Conservation (phyloP, 1,140 invertebrate genomes). For the Temnothorax nylanderi region DNA sequence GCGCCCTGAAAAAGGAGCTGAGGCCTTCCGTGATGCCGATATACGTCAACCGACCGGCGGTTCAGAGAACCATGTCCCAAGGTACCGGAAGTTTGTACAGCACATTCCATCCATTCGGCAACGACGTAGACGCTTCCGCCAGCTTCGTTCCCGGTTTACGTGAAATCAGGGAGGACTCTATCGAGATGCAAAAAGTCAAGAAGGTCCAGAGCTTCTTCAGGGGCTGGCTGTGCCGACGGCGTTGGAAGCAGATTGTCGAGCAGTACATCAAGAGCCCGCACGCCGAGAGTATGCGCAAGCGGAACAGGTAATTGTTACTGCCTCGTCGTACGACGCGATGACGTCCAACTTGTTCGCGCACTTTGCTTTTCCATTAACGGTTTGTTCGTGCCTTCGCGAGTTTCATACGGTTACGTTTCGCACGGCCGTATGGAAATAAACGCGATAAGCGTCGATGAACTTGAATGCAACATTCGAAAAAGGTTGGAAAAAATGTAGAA, state of each 20-base stretch:
- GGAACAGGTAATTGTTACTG: constrained; percentile 90
- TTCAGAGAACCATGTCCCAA: constrained; percentile 74
- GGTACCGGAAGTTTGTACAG: constrained; percentile 58
- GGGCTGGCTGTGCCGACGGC: constrained; percentile 96
- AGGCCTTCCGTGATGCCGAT: constrained; percentile 81
- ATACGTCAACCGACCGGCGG: constrained; percentile 1
- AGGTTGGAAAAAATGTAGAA: background rate
- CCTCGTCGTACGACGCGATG: background rate
- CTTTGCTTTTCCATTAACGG: background rate
- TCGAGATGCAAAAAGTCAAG: constrained; percentile 95
- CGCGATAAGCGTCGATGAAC: background rate
- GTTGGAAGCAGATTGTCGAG: constrained; percentile 98
- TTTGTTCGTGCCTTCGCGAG: background rate
- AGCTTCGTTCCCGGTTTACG: constrained; percentile 68
- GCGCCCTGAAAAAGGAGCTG: constrained; percentile 93
- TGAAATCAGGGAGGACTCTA: constrained; percentile 86
- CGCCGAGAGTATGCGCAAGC: constrained; percentile 96
- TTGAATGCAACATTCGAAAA: background rate
- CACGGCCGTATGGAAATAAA: background rate
- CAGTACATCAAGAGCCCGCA: constrained; percentile 98
- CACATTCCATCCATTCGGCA: background rate
- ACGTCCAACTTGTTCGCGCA: constrained; percentile 6
- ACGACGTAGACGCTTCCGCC: constrained; percentile 57
- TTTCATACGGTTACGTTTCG: background rate
- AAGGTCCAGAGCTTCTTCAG: constrained; percentile 98